Evolutionary conservation across 2,113 vertebrate species (phyloP).

Genomic region (Astur gentilis): DNA sequence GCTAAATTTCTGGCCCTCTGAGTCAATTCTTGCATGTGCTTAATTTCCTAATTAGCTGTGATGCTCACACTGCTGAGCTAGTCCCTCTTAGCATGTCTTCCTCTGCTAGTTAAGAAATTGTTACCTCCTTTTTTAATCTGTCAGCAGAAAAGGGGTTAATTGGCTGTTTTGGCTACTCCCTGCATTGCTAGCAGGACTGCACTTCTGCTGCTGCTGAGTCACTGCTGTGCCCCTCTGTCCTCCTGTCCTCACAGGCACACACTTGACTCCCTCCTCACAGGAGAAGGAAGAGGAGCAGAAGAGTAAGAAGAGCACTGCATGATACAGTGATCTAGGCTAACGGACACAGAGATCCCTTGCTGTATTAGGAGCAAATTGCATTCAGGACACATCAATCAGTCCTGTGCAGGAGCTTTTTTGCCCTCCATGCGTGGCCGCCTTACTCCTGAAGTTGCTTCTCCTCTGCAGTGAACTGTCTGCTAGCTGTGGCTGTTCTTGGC

Average conservation of each 20-base stretch:
- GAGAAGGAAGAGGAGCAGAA: not conserved
- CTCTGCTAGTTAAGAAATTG: not conserved
- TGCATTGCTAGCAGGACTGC: not conserved
- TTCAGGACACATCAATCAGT: not conserved
- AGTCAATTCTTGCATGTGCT: not conserved
- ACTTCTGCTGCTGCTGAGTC: not conserved
- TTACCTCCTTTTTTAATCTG: not conserved
- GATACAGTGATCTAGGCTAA: not conserved
- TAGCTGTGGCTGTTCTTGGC: not conserved
- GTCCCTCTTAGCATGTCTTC: not conserved
- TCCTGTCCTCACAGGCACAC: not conserved
- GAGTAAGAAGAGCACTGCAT: not conserved
- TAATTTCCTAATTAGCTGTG: not conserved
- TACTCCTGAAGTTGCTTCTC: not conserved
- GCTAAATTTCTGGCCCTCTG: not conserved
- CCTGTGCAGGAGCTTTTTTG: not conserved
- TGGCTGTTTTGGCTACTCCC: not conserved
- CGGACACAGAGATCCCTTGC: not conserved
- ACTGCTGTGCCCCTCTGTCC: not conserved
- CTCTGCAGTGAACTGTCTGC: not conserved
- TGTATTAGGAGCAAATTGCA: not conserved
- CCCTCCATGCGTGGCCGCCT: not conserved
- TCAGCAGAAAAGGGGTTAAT: not conserved
- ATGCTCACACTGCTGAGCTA: not conserved
- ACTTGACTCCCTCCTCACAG: not conserved